A percentile compares a stretch with the other conserved stretches of the same genome.
Conservation (phyloP, 2,113 vertebrate species). For the Zosterops pallidus region DNA sequence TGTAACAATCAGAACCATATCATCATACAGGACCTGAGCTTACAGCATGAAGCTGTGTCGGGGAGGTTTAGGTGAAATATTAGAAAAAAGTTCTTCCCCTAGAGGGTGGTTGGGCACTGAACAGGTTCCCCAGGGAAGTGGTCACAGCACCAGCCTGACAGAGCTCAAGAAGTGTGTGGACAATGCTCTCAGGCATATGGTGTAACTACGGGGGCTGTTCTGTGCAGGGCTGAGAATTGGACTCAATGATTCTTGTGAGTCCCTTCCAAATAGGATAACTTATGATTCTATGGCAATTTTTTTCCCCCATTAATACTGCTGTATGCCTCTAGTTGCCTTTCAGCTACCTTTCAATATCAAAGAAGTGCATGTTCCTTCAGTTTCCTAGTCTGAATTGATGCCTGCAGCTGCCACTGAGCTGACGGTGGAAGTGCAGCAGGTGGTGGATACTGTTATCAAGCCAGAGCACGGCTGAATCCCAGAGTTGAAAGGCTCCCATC, state of each 20-base stretch:
- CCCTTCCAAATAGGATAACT: neutral
- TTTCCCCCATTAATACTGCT: neutral
- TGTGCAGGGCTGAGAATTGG: neutral
- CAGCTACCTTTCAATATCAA: neutral
- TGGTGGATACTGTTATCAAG: neutral
- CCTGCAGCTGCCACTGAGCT: neutral
- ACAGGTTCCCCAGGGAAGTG: neutral
- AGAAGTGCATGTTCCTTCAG: neutral
- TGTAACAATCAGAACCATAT: neutral
- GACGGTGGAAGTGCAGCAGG: neutral
- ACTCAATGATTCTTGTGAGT: neutral
- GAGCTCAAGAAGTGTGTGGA: neutral
- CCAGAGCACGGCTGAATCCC: neutral
- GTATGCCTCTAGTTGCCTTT: neutral
- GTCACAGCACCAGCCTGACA: neutral
- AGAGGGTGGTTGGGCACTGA: neutral
- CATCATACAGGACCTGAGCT: neutral
- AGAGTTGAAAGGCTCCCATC: neutral
- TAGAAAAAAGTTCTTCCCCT: neutral
- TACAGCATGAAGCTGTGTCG: neutral
- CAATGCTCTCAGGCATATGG: fast-evolving
- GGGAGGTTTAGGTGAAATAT: neutral
- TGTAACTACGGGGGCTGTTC: neutral
- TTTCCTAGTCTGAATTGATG: neutral
- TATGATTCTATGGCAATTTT: neutral